Percentiles rank a stretch among this genome's conserved stretches.
Evolutionary conservation across 2,113 vertebrate species (phyloP).

Genomic region (Herpailurus yagouaroundi): DNA sequence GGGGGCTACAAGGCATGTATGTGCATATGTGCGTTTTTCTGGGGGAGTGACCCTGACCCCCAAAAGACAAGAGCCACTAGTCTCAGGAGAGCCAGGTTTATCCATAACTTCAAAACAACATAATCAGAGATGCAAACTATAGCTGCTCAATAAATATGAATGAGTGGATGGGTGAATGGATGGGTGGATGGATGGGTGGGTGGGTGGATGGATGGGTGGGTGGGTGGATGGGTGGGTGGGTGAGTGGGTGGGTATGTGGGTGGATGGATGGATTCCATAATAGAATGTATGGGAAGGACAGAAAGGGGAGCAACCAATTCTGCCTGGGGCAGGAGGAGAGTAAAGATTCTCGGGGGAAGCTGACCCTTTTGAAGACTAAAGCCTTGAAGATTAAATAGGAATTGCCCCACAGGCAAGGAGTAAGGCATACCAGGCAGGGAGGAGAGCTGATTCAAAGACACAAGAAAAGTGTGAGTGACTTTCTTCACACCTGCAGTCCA

Average conservation of each 20-base stretch:
- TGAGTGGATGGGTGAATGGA: not conserved
- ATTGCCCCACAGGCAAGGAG: not conserved
- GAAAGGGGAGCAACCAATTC: not conserved
- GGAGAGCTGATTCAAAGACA: not conserved
- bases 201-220: not conserved
- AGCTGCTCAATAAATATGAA: not conserved
- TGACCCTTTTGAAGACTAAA: not conserved
- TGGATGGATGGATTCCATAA: not conserved
- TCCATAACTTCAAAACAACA: not conserved
- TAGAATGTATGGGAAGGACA: not conserved
- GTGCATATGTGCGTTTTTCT: not conserved
- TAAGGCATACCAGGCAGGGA: not conserved
- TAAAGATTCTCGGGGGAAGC: not conserved
- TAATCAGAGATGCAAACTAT: not conserved
- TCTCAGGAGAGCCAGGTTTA: not conserved
- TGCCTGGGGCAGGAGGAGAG: not conserved
- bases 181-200: not conserved
- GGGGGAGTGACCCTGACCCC: not conserved
- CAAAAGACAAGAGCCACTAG: not conserved
- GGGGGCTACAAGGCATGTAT: not conserved
- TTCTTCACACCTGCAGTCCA: not conserved
- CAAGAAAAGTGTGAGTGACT: not conserved
- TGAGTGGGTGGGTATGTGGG: not conserved
- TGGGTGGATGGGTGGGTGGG: fast-evolving
- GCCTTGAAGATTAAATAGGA: not conserved